phyloP scores from a whole-genome alignment of 2,113 vertebrate species.

The Tyto alba region DNA sequence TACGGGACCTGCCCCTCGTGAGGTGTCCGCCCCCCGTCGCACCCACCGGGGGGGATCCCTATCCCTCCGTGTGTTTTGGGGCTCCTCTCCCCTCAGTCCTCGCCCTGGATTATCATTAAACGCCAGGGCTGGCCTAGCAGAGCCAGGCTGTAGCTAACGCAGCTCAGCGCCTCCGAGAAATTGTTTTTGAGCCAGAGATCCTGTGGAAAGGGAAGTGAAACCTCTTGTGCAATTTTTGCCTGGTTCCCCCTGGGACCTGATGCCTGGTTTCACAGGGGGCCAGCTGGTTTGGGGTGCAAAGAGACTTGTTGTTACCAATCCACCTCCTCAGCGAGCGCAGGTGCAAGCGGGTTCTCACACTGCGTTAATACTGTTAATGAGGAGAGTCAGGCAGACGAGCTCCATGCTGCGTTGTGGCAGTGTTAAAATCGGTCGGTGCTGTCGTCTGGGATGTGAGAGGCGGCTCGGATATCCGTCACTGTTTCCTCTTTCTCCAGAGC shows the following conservation, averaged over 20 bases:
- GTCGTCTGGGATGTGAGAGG: not conserved
- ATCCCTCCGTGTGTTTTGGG: not conserved
- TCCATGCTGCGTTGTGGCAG: fast-evolving
- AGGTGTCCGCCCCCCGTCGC: not conserved
- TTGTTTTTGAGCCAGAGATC: not conserved
- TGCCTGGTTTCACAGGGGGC: not conserved
- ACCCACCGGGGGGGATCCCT: not conserved
- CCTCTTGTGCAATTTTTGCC: not conserved
- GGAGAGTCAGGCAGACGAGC: fast-evolving
- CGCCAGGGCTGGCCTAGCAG: not conserved
- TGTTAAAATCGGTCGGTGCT: fast-evolving
- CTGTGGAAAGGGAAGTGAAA: conserved; percentile 11
- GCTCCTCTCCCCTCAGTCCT: fast-evolving
- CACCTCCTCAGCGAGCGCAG: fast-evolving
- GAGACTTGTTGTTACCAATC: fast-evolving
- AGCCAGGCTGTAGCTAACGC: not conserved
- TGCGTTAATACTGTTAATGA: fast-evolving
- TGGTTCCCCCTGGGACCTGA: not conserved
- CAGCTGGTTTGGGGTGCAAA: not conserved
- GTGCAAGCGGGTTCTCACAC: fast-evolving
- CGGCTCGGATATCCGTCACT: not conserved
- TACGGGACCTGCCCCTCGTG: not conserved
- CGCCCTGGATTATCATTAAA: not conserved
- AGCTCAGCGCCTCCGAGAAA: not conserved
- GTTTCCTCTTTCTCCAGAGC: conserved; percentile 71